Conservation (phyloP, 2,113 vertebrate genomes). For the Stictonetta naevosa region DNA sequence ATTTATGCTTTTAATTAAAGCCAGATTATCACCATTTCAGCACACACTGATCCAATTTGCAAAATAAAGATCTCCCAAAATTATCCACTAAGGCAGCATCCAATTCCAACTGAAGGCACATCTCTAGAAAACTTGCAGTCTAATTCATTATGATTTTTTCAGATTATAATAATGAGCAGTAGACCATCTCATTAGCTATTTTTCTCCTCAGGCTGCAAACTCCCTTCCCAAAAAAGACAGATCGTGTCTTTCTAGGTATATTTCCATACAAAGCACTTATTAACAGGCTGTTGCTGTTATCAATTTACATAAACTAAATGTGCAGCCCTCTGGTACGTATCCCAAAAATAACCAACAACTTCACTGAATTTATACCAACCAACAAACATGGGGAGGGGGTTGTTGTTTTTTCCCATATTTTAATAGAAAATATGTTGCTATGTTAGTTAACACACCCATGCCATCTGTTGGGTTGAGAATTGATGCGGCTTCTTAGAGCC, state of each 20-base stretch:
- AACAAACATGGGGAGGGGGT: slow-evolving; percentile 67
- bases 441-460: slow-evolving; percentile 78
- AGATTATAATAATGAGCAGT: slow-evolving; percentile 58
- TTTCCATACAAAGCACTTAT: slow-evolving; percentile 71
- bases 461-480: slow-evolving; percentile 79
- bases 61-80: slow-evolving; percentile 60
- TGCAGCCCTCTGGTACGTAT: slow-evolving; percentile 72
- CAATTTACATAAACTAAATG: slow-evolving; percentile 78
- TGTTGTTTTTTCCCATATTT: slow-evolving; percentile 75
- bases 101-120: slow-evolving; percentile 40
- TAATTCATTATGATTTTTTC: slow-evolving; percentile 49
- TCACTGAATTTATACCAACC: slow-evolving; percentile 77
- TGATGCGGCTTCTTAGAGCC: slow-evolving; percentile 67
- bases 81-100: slow-evolving; percentile 47
- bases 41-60: slow-evolving; percentile 55
- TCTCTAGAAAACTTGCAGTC: slow-evolving; percentile 35
- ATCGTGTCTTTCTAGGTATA: slow-evolving; percentile 69
- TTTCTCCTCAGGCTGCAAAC: slow-evolving; percentile 54
- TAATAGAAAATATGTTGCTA: slow-evolving; percentile 80
- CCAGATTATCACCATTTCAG: slow-evolving; percentile 62
- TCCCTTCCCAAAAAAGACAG: slow-evolving; percentile 65
- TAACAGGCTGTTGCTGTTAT: slow-evolving; percentile 77
- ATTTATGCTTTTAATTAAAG: slow-evolving; percentile 66
- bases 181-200: slow-evolving; percentile 43
- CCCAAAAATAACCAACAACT: slow-evolving; percentile 77